Evolutionary conservation across 2,113 vertebrate species (phyloP), one percentile per base, ranked within the genome.

Genomic region (Percina caprodes): DNA sequence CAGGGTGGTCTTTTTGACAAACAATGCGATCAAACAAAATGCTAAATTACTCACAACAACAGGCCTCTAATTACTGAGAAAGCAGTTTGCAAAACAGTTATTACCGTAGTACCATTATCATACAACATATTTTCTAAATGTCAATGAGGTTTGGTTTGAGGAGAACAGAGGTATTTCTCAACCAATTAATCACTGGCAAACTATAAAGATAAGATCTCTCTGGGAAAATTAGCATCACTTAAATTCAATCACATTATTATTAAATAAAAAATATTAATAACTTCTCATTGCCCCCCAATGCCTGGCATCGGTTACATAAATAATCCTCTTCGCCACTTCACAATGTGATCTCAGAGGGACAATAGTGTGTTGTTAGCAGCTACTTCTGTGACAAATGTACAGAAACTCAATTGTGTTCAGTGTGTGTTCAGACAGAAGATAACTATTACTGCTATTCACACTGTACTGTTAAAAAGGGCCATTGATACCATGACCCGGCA

Each of bases 371-470:
- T 90, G 87, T 90, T 48, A 4, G 23, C 19, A 51, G 74, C 58
- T 88, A 88, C 83, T 79, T 72, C 69, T 82, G 86, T 54, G 56
- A 60, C 58, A 58, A 60, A 24, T 66, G 67, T 71, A 88, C 77
- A 85, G 76, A 69, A 59, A 65, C 54, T 79, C 79, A 35, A 78
- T 87, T 89, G 84, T 84, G n/a, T 84, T 76, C 67, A 60, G 67
- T 56, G 69, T 85, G 71, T 58, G 55, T 76, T 86, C 82, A 73
- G 75, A 66, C 83, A 80, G 61, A 83, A 75, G 67, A 79, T 86
- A 76, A 81, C 67, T 59, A 35, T 69, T 67, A 65, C 59, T 72
- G 79, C 78, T 74, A 83, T 83, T 82, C 77, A 85, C 62, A 63
- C 69, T 72, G 49, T 73, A 67, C 46, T 68, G 42, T 67, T 74